Base-by-base conservation (phyloP, 2,888 invertebrate genomes). In the Ophioninae sp. region DNA sequence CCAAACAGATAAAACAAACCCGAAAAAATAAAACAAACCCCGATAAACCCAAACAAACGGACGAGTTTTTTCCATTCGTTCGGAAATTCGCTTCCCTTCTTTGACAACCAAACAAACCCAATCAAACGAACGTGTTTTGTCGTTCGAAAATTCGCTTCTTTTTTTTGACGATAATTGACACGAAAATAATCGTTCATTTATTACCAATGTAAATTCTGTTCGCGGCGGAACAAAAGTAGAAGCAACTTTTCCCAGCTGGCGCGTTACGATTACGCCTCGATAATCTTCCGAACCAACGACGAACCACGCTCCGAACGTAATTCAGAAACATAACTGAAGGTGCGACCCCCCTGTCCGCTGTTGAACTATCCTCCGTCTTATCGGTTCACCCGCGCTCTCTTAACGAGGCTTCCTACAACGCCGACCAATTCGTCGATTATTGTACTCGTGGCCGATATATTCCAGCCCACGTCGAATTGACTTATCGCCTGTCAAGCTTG, bases 291-390 rank as follows among this genome's bases (percentile, higher is more conserved):
- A 69, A 41, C 39, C 68, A 82, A 76, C 59, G 67, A 63, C 78
- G 17, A 59, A 63, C 67, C 23, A 23, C 30, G 59, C 41, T 71
- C 71, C 41, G 65, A 39, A 71, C 65, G 68, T 72, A 67, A 77
- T 67, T 81, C 73, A 75, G 69, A 76, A 84, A 82, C 84, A 85
- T 85, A 78, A 85, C 84, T 82, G 77, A 72, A 63, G 75, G 61
- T 56, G 51, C 75, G 17, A 13, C 10, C 44, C 23, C 51, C 17
- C 51, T 17, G 9, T 37, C n/a, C 72, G 44, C 63, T 58, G 6
- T 51, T 22, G 58, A 30, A 51, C 51, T 51, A 51, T 51, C 41
- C 39, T 41, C 56, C 13, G 41, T 77, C 80, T 83, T 83, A 83
- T 80, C 83, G 58, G 68, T 61, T 61, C n/a, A n/a, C 51, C 6